These are phyloP conservation scores for Coptotermes formosanus DNA, from an alignment of 1,140 invertebrate species.

Conservation along the genomic window DNA sequence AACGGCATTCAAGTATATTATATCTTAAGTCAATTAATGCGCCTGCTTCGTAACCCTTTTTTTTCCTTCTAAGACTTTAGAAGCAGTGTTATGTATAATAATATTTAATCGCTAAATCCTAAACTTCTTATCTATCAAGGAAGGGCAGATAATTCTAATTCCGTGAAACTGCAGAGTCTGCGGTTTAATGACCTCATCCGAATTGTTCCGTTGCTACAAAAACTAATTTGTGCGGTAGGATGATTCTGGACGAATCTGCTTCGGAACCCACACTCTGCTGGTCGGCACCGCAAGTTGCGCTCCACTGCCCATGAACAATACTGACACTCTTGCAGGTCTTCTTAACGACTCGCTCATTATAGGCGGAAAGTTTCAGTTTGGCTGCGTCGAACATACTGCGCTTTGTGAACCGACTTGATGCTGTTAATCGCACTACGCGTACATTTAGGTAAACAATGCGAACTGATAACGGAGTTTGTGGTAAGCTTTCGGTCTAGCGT, in stretches of 20 bases:
- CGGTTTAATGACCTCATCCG: neutral
- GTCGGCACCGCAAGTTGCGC: neutral
- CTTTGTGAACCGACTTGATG: neutral
- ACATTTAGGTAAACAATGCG: too few relatives aligned
- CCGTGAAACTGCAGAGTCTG: neutral
- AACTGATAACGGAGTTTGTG: too few relatives aligned
- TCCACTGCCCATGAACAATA: neutral
- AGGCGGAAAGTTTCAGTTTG: neutral
- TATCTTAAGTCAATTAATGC: too few relatives aligned
- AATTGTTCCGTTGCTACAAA: neutral
- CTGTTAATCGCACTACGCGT: neutral
- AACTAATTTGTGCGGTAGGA: neutral
- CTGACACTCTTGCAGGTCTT: neutral
- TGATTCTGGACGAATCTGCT: neutral
- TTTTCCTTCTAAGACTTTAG: too few relatives aligned
- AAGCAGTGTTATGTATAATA: neutral
- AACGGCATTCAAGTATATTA: too few relatives aligned
- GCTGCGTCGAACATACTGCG: neutral
- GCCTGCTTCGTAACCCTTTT: too few relatives aligned
- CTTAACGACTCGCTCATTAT: neutral
- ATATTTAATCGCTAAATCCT: neutral
- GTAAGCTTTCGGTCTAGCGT: too few relatives aligned
- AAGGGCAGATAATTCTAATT: neutral
- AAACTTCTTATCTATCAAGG: neutral
- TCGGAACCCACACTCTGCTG: neutral